Evolutionary conservation across 2,888 invertebrate genomes (phyloP).

Genomic region (Petrolisthes cinctipes): DNA sequence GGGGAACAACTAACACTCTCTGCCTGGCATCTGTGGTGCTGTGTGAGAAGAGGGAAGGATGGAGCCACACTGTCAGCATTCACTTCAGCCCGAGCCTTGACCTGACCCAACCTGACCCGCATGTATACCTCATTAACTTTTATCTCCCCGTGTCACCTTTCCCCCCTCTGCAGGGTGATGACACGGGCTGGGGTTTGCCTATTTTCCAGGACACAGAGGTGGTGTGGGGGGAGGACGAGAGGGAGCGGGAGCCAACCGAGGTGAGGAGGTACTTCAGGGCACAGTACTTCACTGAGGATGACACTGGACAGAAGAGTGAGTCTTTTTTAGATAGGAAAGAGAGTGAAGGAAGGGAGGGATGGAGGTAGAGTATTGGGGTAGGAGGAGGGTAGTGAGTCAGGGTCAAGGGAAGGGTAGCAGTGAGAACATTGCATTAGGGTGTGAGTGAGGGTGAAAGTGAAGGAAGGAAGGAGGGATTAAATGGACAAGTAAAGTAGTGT

Average conservation of each 20-base stretch:
- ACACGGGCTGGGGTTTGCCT: conserved; percentile 59
- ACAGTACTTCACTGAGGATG: conserved; percentile 56
- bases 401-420: not conserved
- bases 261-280: conserved; percentile 60
- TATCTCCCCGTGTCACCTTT: not conserved
- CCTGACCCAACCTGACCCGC: too few species aligned
- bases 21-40: too few species aligned
- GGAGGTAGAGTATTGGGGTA: not conserved
- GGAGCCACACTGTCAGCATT: too few species aligned
- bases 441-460: not conserved
- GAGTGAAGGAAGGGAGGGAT: not conserved
- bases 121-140: too few species aligned
- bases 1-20: too few species aligned
- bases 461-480: not conserved
- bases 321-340: not conserved
- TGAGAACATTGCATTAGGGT: not conserved
- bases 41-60: too few species aligned
- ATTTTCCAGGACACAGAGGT: conserved; percentile 58
- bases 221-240: conserved; percentile 53
- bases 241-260: conserved; percentile 23
- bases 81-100: too few species aligned
- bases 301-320: conserved; percentile 53
- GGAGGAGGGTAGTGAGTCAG: not conserved
- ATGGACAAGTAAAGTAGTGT: too few species aligned
- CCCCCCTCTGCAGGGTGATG: conserved; percentile 46